Evolutionary conservation across 1,140 invertebrate genomes (phyloP).

Genomic region (Drosophila repletoides): DNA sequence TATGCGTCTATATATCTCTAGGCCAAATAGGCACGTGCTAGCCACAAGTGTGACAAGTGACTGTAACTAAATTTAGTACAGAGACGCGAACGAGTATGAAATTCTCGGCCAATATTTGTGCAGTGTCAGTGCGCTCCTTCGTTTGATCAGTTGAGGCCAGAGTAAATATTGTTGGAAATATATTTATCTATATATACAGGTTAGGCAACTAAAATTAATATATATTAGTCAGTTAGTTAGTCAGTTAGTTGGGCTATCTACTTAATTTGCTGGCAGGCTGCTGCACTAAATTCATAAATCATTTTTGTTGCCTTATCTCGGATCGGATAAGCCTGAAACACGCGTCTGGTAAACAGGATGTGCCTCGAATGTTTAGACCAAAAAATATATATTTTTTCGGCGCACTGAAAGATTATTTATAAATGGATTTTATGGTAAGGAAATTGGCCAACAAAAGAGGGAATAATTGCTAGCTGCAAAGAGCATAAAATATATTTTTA

Average conservation of each 20-base stretch:
- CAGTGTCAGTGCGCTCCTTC: background rate
- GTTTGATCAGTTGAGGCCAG: background rate
- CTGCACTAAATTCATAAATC: slow-evolving; percentile 18
- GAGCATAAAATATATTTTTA: too few relatives aligned
- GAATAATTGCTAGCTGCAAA: too few relatives aligned
- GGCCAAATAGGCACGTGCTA: slow-evolving; percentile 22
- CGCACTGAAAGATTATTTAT: too few relatives aligned
- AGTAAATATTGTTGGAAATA: too few relatives aligned
- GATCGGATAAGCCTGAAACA: slow-evolving; percentile 15
- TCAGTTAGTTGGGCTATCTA: slow-evolving; percentile 5
- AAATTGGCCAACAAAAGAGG: too few relatives aligned
- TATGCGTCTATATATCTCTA: slow-evolving; percentile 9
- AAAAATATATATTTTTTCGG: too few relatives aligned
- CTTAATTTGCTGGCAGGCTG: slow-evolving; percentile 20
- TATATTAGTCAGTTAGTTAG: too few relatives aligned
- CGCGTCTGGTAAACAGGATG: slow-evolving; percentile 28
- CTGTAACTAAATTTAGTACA: background rate
- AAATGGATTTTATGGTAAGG: too few relatives aligned
- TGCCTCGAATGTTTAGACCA: background rate
- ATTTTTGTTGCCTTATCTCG: slow-evolving; percentile 17
- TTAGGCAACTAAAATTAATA: too few relatives aligned
- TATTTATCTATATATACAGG: too few relatives aligned
- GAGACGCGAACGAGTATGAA: too few relatives aligned
- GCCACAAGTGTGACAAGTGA: slow-evolving; percentile 13
- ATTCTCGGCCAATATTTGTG: background rate